Percentiles rank a stretch among this genome's conserved stretches.
These are phyloP conservation scores for Tetranychus cinnabarinus DNA, from an alignment of 1,140 invertebrate species.

Conservation along the genomic window DNA sequence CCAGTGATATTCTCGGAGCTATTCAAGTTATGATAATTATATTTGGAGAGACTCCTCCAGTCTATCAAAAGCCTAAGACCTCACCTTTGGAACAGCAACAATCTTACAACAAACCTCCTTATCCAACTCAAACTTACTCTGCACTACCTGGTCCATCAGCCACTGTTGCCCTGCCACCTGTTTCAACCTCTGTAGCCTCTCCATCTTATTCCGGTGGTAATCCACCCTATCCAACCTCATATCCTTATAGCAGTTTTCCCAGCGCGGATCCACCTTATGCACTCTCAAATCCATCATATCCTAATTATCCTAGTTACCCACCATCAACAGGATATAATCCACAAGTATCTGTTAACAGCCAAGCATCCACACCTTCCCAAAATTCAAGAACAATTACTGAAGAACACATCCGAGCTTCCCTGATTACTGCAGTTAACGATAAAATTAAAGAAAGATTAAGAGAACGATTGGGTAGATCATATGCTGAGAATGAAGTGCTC, in stretches of 20 bases:
- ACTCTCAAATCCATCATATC: slow-evolving; percentile 3
- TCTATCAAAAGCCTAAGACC: slow-evolving; percentile 34
- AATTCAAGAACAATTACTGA: slow-evolving; percentile 58
- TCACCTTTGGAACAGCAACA: background rate
- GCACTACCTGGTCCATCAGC: background rate
- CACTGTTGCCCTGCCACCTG: background rate
- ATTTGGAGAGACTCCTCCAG: slow-evolving; percentile 85
- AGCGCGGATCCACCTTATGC: background rate
- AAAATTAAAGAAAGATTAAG: slow-evolving; percentile 61
- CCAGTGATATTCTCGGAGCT: slow-evolving; percentile 44
- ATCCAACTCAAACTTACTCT: background rate
- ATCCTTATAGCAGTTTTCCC: background rate
- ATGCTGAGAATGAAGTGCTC: slow-evolving; percentile 74
- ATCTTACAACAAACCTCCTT: background rate
- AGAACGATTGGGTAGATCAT: slow-evolving; percentile 57
- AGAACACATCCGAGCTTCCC: slow-evolving; percentile 75
- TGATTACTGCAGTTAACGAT: slow-evolving; percentile 82
- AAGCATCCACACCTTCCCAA: background rate
- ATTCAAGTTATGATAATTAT: slow-evolving; percentile 74
- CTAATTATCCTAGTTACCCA: slow-evolving; percentile 9
- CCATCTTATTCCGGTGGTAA: background rate
- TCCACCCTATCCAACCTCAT: background rate
- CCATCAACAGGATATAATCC: slow-evolving; percentile 4
- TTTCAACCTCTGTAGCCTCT: background rate
- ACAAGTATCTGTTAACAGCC: background rate